A percentile compares a stretch with the other conserved stretches of the same genome.
These are phyloP conservation scores for Autographa gamma DNA, from an alignment of 2,888 invertebrate species.

Conservation along the genomic window DNA sequence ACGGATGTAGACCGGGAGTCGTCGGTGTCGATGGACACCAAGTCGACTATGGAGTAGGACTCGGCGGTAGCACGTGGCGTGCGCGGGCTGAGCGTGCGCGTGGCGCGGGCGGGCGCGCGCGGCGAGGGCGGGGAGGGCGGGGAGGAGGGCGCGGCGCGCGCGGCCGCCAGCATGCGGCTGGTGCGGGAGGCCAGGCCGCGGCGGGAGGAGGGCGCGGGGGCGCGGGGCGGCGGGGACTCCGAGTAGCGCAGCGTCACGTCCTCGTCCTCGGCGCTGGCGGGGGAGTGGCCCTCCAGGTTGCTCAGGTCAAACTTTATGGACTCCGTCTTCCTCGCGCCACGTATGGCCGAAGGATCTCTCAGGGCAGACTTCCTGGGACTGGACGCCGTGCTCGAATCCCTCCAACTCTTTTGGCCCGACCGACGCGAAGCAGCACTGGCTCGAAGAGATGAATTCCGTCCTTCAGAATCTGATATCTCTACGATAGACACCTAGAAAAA, in stretches of 20 bases:
- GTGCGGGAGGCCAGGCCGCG: constrained; percentile 68
- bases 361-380: constrained; percentile 79
- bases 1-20: constrained; percentile 64
- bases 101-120: constrained; percentile 56
- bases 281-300: constrained; percentile 68
- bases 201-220: constrained; percentile 69
- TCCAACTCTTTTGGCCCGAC: constrained; percentile 40
- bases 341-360: constrained; percentile 70
- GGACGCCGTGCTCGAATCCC: constrained; percentile 51
- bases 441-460: constrained; percentile 41
- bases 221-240: constrained; percentile 56
- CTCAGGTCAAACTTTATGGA: constrained; percentile 84
- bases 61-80: constrained; percentile 55
- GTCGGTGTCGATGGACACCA: constrained; percentile 75
- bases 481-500: constrained; percentile 65
- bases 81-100: constrained; percentile 62
- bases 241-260: constrained; percentile 72
- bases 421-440: constrained; percentile 42
- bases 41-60: constrained; percentile 80
- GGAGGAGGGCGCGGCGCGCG: constrained; percentile 60
- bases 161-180: constrained; percentile 63
- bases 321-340: constrained; percentile 71
- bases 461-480: constrained; percentile 65
- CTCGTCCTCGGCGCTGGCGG: constrained; percentile 47
- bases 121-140: constrained; percentile 45